phyloP scores from a whole-genome alignment of 2,888 invertebrate genomes.

The Alloplasta piceator region DNA sequence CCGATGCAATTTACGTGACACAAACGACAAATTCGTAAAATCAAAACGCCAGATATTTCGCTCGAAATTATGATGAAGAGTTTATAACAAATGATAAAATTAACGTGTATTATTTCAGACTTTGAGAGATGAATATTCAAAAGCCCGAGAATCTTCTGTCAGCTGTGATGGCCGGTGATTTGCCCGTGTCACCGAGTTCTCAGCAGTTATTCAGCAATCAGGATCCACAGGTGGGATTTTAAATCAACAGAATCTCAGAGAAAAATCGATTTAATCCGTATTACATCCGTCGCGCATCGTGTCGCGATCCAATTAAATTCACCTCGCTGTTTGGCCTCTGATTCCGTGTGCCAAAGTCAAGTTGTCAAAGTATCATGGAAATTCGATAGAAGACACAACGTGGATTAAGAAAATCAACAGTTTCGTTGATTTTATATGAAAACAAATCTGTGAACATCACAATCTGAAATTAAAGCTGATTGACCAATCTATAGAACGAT shows the following conservation, averaged over 20 bases:
- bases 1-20: too few relatives aligned
- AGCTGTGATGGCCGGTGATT: constrained; percentile 74
- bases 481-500: neutral
- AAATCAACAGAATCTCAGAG: constrained; percentile 25
- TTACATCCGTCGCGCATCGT: neutral
- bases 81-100: neutral
- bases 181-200: constrained; percentile 73
- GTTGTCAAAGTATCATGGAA: constrained; percentile 20
- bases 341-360: constrained; percentile 25
- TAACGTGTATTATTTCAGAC: too few relatives aligned
- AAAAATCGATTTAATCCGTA: constrained; percentile 21
- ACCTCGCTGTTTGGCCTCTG: constrained; percentile 31
- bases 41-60: too few relatives aligned
- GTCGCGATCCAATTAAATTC: constrained; percentile 47
- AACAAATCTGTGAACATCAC: neutral
- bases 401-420: constrained; percentile 15
- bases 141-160: constrained; percentile 76
- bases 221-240: constrained; percentile 77
- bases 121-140: constrained; percentile 75
- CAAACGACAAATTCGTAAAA: too few relatives aligned
- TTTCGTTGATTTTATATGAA: neutral
- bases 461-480: neutral
- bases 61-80: too few relatives aligned
- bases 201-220: constrained; percentile 76
- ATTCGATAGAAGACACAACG: constrained; percentile 1